Evolutionary conservation across 2,797 vertebrate genomes (phyloP), one percentile per base, ranked within the genome.

Genomic region (Coreius guichenoti): DNA sequence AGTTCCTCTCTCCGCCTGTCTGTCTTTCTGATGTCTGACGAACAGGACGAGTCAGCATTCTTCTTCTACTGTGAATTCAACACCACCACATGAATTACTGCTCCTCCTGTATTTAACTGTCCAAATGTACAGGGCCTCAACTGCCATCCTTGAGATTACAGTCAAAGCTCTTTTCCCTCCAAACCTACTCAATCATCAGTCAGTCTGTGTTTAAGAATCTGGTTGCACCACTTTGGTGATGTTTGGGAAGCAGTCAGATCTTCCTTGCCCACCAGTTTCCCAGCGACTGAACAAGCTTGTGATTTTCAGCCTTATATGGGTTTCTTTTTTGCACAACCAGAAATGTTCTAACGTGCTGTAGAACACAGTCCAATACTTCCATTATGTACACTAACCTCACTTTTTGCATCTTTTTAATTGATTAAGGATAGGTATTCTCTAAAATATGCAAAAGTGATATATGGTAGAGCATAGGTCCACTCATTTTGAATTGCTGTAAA

Each of bases 51-150:
- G 76, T 86, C 87, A 89, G 88, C 88, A 81, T 87, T 85, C 86
- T 81, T 87, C 43, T 49, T 67, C 67, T 56, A 68, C 82, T 82
- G 81, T 82, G 86, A 91, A 88, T 91, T 88, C 86, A 80, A 81
- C 86, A 78, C 84, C 73, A 73, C 72, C 61, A 74, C 84, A 90
- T 90, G 76, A 89, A 89, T 86, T 88, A 82, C 80, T 54, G 36
- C 80, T 43, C 76, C 63, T 61, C 73, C 70, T 63, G 31, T 49
- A 49, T 75, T 83, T 83, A 65, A 84, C 68, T 69, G 26, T 49
- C 36, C 63, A 61, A 72, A 78, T 73, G n/a, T 73, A 76, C 68
- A 86, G 36, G 72, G 21, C 82, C 31, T 67, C 47, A 39, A 67
- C 79, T 67, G 39, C 82, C 29, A 83, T 85, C 43, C 23, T 70